Conservation (phyloP, 2,888 invertebrate genomes). For the Chironomus riparius region DNA sequence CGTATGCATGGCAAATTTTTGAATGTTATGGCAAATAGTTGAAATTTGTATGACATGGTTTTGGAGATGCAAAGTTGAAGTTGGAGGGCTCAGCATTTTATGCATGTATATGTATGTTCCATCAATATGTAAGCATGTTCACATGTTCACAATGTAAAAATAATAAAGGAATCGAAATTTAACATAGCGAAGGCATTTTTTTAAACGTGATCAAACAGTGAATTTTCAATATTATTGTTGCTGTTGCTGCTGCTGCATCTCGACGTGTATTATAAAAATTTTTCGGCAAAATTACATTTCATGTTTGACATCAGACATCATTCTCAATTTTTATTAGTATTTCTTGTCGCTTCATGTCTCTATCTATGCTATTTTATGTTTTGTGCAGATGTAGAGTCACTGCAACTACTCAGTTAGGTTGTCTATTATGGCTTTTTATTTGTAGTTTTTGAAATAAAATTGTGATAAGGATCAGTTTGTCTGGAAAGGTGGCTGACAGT, state of each 20-base stretch:
- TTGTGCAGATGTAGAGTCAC: too few species aligned
- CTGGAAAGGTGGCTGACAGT: too few species aligned
- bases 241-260: background rate
- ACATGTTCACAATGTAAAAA: constrained; percentile 26
- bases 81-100: background rate
- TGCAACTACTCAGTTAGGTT: too few species aligned
- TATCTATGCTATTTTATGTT: background rate
- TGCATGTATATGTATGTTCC: background rate
- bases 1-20: constrained; percentile 11
- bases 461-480: too few species aligned
- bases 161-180: background rate
- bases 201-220: background rate
- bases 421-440: too few species aligned
- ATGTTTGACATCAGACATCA: constrained; percentile 13
- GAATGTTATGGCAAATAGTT: constrained; percentile 3
- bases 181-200: too few species aligned
- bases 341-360: background rate
- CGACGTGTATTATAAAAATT: background rate
- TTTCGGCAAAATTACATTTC: background rate
- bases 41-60: constrained; percentile 21
- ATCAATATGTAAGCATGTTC: constrained; percentile 26
- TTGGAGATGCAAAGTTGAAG: background rate
- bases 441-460: too few species aligned
- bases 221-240: background rate
- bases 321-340: constrained; percentile 5